Conservation (phyloP, 2,797 vertebrate species). For the Apogon talboti region DNA sequence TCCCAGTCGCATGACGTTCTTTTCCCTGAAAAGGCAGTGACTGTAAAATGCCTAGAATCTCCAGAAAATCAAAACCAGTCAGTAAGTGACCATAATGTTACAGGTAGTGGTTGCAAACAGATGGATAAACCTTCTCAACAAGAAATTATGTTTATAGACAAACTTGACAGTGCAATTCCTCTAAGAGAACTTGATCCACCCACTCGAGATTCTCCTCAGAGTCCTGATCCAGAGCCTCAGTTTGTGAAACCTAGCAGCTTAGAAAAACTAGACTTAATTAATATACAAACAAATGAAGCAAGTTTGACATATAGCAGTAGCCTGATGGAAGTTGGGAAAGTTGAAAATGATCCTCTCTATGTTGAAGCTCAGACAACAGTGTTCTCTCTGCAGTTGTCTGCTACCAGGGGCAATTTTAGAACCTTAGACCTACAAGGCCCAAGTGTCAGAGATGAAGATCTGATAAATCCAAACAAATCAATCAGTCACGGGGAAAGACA, state of each 20-base stretch:
- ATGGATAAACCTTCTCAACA: slow-evolving; percentile 32
- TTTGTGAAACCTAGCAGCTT: slow-evolving; percentile 72
- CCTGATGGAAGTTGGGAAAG: slow-evolving; percentile 21
- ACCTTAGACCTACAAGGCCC: slow-evolving; percentile 10
- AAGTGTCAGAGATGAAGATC: slow-evolving; percentile 13
- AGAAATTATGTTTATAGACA: slow-evolving; percentile 46
- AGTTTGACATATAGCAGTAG: slow-evolving; percentile 11
- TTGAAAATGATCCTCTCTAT: slow-evolving; percentile 36
- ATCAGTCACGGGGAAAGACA: slow-evolving; percentile 5
- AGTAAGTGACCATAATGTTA: slow-evolving; percentile 12
- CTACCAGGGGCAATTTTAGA: slow-evolving; percentile 13
- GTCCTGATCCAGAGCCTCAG: slow-evolving; percentile 86
- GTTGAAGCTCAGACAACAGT: slow-evolving; percentile 19
- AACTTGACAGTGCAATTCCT: slow-evolving; percentile 69
- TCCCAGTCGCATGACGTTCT: slow-evolving; percentile 19
- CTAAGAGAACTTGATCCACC: slow-evolving; percentile 75
- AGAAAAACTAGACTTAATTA: slow-evolving; percentile 41
- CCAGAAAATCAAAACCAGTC: slow-evolving; percentile 28
- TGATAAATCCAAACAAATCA: slow-evolving; percentile 15
- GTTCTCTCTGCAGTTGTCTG: slow-evolving; percentile 3
- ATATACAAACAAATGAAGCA: slow-evolving; percentile 34
- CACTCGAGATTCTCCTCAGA: slow-evolving; percentile 78
- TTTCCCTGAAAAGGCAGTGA: slow-evolving; percentile 57
- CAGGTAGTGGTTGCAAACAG: slow-evolving; percentile 24
- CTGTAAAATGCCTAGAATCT: slow-evolving; percentile 34